A percentile compares a stretch with the other conserved stretches of the same genome.
These are phyloP conservation scores for Drosophila obscura DNA, from an alignment of 1,140 invertebrate species.

Conservation along the genomic window DNA sequence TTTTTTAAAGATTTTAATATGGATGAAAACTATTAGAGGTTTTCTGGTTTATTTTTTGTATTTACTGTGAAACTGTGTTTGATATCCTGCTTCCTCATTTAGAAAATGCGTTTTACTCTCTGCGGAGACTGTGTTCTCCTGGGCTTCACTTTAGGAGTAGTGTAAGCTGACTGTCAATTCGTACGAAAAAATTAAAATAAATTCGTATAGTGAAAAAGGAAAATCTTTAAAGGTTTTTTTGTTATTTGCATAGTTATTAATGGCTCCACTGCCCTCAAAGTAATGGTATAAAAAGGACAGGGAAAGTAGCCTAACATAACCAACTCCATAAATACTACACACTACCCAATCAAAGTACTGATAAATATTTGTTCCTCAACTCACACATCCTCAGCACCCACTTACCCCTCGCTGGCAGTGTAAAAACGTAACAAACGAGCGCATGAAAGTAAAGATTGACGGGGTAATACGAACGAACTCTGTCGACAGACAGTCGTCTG, in stretches of 20 bases:
- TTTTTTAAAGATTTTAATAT: conserved; percentile 48
- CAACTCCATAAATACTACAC: no score
- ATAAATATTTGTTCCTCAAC: neutral
- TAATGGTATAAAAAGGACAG: no score
- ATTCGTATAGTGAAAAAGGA: no score
- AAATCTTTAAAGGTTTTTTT: no score
- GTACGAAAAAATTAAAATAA: no score
- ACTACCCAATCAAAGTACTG: neutral
- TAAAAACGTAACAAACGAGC: conserved; percentile 54
- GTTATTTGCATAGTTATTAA: no score
- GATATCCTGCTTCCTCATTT: conserved; percentile 10
- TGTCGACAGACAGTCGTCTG: conserved; percentile 56
- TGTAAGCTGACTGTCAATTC: no score
- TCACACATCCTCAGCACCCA: conserved; percentile 18
- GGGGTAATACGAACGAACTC: conserved; percentile 54
- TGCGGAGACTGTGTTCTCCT: no score
- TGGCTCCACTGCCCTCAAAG: no score
- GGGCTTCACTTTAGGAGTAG: no score
- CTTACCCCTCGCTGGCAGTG: conserved; percentile 31
- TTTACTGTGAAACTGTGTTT: neutral
- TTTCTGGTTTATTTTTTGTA: conserved; percentile 5
- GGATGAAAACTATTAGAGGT: conserved; percentile 33
- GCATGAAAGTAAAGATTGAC: conserved; percentile 61
- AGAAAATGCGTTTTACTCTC: conserved; percentile 12
- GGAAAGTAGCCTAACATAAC: no score